These are phyloP conservation scores for Cynopterus brachyotis DNA, from an alignment of 2,113 vertebrate species.

Conservation along the genomic window DNA sequence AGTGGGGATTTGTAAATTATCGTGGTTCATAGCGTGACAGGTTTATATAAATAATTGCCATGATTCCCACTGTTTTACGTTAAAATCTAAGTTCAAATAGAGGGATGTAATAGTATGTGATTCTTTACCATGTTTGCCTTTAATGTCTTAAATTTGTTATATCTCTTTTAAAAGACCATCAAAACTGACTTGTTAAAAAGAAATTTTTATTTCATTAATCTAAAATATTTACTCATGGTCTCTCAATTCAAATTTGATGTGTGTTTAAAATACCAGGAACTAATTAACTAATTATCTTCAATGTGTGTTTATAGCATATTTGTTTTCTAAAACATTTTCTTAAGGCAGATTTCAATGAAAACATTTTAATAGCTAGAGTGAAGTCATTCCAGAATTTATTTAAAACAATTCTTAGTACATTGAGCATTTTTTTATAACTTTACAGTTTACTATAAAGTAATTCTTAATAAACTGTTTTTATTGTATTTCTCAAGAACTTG, in stretches of 20 bases:
- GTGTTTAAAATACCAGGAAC: not conserved
- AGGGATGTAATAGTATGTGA: conserved; percentile 45
- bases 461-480: not conserved
- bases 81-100: conserved; percentile 70
- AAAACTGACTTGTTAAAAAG: conserved; percentile 34
- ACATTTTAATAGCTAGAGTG: not conserved
- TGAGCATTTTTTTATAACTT: conserved; percentile 34
- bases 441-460: not conserved
- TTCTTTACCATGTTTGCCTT: conserved; percentile 40
- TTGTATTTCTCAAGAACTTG: conserved; percentile 1
- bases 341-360: conserved; percentile 37
- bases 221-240: not conserved
- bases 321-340: conserved; percentile 23
- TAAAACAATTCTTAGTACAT: not conserved
- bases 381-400: conserved; percentile 51
- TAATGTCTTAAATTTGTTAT: conserved; percentile 25
- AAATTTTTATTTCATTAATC: conserved; percentile 27
- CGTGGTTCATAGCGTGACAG: conserved; percentile 84
- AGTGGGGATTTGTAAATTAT: conserved; percentile 86
- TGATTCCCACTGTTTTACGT: conserved; percentile 82
- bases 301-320: not conserved
- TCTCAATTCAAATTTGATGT: conserved; percentile 22
- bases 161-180: conserved; percentile 24
- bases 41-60: conserved; percentile 84
- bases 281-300: conserved; percentile 1